Conservation (phyloP, 1,140 invertebrate species). For the Caligus rogercresseyi region DNA sequence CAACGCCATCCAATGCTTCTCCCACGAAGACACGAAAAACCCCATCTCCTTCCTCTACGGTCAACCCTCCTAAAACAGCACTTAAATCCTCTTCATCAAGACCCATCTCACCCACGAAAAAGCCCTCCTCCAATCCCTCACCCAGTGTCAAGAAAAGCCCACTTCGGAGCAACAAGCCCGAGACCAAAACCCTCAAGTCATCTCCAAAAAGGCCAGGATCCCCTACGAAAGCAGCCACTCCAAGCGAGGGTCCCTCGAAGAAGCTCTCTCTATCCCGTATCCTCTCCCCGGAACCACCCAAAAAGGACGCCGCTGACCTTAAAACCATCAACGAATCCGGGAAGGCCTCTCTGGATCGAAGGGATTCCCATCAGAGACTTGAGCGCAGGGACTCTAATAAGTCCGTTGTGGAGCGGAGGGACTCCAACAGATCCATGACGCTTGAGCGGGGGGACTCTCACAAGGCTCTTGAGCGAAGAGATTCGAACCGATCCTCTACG, state of each 20-base stretch:
- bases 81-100: not conserved
- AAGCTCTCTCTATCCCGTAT: not conserved
- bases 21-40: not conserved
- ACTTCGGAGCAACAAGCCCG: not conserved
- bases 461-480: not conserved
- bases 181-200: not conserved
- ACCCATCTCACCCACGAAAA: constrained; percentile 2
- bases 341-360: not conserved
- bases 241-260: not conserved
- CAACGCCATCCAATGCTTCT: not conserved
- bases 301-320: not conserved
- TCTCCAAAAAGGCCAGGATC: not conserved
- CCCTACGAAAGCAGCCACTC: not conserved
- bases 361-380: not conserved
- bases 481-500: not conserved
- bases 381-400: not conserved
- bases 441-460: too few relatives aligned
- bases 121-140: not conserved
- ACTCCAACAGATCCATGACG: too few relatives aligned
- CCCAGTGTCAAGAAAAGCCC: not conserved
- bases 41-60: not conserved
- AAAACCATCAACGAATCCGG: too few relatives aligned
- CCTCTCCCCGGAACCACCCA: not conserved
- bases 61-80: not conserved
- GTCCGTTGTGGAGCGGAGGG: not conserved